Evolutionary conservation across 2,797 vertebrate genomes (phyloP), one percentile per base, ranked within the genome.

Genomic region (Acanthis flammea): DNA sequence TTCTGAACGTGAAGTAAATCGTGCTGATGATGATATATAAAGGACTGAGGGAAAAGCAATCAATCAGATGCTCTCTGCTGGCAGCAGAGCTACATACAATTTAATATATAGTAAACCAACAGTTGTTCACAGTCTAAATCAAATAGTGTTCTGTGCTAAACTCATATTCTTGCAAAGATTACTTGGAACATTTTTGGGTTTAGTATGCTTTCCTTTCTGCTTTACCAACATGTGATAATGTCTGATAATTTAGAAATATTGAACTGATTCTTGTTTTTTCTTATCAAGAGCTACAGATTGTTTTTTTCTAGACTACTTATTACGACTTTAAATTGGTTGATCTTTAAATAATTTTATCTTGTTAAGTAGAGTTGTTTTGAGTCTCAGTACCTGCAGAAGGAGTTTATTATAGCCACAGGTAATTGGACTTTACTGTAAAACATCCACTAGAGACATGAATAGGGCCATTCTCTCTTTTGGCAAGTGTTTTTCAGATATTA

Each of bases 1-100:
- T 95, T 80, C 47, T 86, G 87, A 77, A 88, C 22, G 48, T 80
- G 68, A 66, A 95, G 54, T 86, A 89, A 89, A 91, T 96, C 1
- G 1, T 91, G 84, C 81, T 87, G 75, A 1, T 94, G 78, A 0
- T 89, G 89, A 75, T 83, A 75, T 28, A 90, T n/a, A 86, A 91
- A 61, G 55, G 61, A 75, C 31, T 77, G 72, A 68, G 63, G 50
- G 50, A 53, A 80, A 75, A 66, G 33, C 47, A 78, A 90, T 93
- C 81, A 35, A 72, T 96, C 89, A 87, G 71, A 39, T 82, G 68
- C 57, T 62, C 55, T 51, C 35, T 74, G 39, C 73, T 77, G 33
- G 54, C 82, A 86, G 58, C 28, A 65, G 25, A 78, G 67, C 73
- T 81, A 30, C 14, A 19, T 74, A 16, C 31, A 55, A 39, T 84